These are phyloP conservation scores for Channallabes apus DNA, from an alignment of 2,797 vertebrate species.

Conservation along the genomic window DNA sequence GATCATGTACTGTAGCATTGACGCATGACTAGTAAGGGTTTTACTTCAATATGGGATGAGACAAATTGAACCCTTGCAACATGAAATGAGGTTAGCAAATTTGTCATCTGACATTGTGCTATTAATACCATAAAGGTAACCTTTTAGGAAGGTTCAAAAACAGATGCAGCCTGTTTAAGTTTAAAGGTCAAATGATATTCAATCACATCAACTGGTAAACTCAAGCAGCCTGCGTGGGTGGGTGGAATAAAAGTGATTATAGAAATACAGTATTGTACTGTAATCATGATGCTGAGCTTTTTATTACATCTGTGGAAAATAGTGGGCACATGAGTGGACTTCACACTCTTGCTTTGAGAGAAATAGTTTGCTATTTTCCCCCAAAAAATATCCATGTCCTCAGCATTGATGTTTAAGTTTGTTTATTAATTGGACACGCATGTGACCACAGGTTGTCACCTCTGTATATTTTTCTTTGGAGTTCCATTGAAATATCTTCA, in stretches of 20 bases:
- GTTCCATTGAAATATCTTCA: constrained; percentile 45
- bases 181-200: constrained; percentile 53
- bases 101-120: background rate
- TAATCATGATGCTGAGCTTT: background rate
- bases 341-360: background rate
- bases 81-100: background rate
- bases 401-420: constrained; percentile 34
- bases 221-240: background rate
- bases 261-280: background rate
- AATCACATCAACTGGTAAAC: background rate
- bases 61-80: background rate
- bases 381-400: constrained; percentile 3
- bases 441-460: background rate
- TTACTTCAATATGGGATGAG: background rate
- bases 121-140: constrained; percentile 56
- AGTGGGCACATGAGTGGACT: background rate
- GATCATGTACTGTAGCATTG: no score
- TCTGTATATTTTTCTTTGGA: constrained; percentile 29
- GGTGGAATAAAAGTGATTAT: background rate
- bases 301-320: background rate
- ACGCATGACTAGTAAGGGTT: background rate
- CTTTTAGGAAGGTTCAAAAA: constrained; percentile 52
- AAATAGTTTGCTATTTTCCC: background rate
- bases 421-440: constrained; percentile 10
- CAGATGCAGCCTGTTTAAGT: constrained; percentile 27